These are phyloP conservation scores for Apodemia hepburni DNA, from an alignment of 2,888 invertebrate genomes.

Conservation along the genomic window DNA sequence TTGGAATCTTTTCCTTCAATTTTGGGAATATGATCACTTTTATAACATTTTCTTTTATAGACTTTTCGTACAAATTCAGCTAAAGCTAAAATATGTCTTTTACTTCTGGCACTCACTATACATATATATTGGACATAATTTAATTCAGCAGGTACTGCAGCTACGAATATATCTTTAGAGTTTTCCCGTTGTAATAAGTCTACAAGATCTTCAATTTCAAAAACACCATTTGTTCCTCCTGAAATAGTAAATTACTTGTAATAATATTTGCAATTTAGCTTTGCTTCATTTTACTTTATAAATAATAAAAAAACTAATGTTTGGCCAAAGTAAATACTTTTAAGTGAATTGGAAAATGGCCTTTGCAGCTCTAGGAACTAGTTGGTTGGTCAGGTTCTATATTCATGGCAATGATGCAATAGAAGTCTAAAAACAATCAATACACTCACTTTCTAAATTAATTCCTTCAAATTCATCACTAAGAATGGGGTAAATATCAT, in stretches of 20 bases:
- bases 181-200: conserved; percentile 88
- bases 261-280: background rate
- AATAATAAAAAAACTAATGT: background rate
- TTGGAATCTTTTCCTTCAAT: conserved; percentile 88
- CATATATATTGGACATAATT: conserved; percentile 93
- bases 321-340: too few relatives aligned
- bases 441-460: conserved; percentile 77
- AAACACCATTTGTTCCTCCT: conserved; percentile 93
- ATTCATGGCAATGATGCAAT: background rate
- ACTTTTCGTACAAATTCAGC: conserved; percentile 88
- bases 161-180: conserved; percentile 90
- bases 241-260: conserved; percentile 38
- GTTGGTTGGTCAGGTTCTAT: too few relatives aligned
- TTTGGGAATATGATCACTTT: conserved; percentile 84
- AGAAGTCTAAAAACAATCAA: too few relatives aligned
- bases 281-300: background rate
- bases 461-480: conserved; percentile 83
- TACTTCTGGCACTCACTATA: conserved; percentile 87
- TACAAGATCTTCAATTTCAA: conserved; percentile 92
- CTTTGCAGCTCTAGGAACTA: too few relatives aligned
- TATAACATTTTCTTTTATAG: conserved; percentile 85
- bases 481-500: conserved; percentile 52
- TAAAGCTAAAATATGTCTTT: conserved; percentile 86
- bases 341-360: too few relatives aligned
- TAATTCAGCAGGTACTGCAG: conserved; percentile 84